Percentiles rank a stretch among this genome's conserved stretches.
These are phyloP conservation scores for Pao palembangensis DNA, from an alignment of 2,113 vertebrate species.

Conservation along the genomic window DNA sequence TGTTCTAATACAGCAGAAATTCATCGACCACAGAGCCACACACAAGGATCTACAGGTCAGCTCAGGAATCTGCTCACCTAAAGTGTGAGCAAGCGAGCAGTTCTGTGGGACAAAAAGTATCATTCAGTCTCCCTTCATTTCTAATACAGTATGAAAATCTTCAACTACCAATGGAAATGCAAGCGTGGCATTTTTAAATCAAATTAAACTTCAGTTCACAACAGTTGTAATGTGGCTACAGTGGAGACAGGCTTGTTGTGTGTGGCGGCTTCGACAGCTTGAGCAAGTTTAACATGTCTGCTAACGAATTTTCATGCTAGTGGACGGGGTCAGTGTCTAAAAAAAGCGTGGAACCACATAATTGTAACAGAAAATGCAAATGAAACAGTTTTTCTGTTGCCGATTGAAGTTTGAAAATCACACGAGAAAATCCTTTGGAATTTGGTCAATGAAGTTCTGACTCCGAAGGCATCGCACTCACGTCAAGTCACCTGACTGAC, in stretches of 20 bases:
- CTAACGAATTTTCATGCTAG: neutral
- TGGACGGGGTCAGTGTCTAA: neutral
- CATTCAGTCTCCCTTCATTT: conserved; percentile 6
- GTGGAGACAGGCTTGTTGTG: too few species aligned
- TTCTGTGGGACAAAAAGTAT: conserved; percentile 20
- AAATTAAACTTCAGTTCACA: neutral
- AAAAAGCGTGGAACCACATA: neutral
- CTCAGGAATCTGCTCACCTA: conserved; percentile 44
- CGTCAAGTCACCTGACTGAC: neutral
- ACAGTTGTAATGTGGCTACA: too few species aligned
- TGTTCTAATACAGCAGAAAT: conserved; percentile 4
- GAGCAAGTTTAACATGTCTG: neutral
- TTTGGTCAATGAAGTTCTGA: too few species aligned
- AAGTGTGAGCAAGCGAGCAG: conserved; percentile 31
- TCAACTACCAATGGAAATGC: too few species aligned
- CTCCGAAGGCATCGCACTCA: neutral
- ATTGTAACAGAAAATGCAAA: too few species aligned
- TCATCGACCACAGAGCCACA: conserved; percentile 12
- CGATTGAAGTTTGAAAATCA: neutral
- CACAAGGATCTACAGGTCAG: conserved; percentile 27
- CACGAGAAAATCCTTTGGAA: neutral
- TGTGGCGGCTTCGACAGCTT: neutral
- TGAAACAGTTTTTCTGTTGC: neutral
- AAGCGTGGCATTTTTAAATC: neutral
- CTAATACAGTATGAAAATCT: too few species aligned